Percentiles rank a stretch among this genome's conserved stretches.
Conservation (phyloP, 2,797 vertebrate genomes). For the Enteromius argenteus region DNA sequence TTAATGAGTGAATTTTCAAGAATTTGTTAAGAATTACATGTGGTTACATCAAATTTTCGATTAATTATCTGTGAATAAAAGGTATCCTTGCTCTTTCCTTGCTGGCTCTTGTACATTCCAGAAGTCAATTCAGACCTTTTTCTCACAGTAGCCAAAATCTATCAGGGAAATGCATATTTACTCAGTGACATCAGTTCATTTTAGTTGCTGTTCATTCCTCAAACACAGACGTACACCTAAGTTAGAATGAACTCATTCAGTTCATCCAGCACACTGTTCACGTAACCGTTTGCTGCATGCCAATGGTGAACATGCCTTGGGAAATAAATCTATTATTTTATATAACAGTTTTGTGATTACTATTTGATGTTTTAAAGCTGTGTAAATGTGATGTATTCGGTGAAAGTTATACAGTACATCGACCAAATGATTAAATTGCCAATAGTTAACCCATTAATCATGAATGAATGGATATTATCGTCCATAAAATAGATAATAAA, state of each 20-base stretch:
- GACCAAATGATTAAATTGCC: neutral
- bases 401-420: neutral
- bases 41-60: neutral
- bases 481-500: neutral
- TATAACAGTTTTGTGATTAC: neutral
- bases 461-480: neutral
- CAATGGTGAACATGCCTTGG: neutral
- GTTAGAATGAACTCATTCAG: conserved; percentile 38
- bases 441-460: neutral
- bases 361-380: neutral
- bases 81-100: neutral
- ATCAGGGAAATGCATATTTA: conserved; percentile 51
- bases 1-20: no score
- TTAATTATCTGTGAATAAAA: neutral
- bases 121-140: conserved; percentile 35
- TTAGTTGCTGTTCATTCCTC: conserved; percentile 51
- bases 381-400: neutral
- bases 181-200: conserved; percentile 54
- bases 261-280: conserved; percentile 17
- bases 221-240: conserved; percentile 20
- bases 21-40: neutral
- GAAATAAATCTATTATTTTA: neutral
- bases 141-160: conserved; percentile 45
- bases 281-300: neutral
- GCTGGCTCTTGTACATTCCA: conserved; percentile 29